Percentiles rank a stretch among this genome's conserved stretches.
Evolutionary conservation across 2,113 vertebrate genomes (phyloP).

Genomic region (Brachirus orientalis): DNA sequence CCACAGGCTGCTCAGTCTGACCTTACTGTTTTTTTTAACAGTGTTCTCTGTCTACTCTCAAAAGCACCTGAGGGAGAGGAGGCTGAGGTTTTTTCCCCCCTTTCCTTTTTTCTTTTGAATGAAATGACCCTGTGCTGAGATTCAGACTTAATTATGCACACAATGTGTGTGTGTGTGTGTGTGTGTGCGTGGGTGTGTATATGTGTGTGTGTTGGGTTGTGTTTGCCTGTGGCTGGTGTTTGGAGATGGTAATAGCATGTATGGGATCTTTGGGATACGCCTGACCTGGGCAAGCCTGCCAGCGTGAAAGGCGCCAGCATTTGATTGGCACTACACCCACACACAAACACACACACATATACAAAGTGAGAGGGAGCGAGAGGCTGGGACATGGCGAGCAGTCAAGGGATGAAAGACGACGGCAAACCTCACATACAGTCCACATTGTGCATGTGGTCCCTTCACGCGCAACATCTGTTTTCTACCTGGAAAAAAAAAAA

Average conservation of each 20-base stretch:
- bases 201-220: slow-evolving; percentile 9
- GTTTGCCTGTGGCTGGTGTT: slow-evolving; percentile 43
- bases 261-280: slow-evolving; percentile 51
- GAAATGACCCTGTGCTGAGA: slow-evolving; percentile 47
- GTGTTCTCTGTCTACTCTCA: slow-evolving; percentile 4
- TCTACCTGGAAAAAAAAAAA: slow-evolving; percentile 27
- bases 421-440: slow-evolving; percentile 6
- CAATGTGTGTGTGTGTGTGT: slow-evolving; percentile 12
- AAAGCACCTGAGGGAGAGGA: slow-evolving; percentile 21
- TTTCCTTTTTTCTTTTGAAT: slow-evolving; percentile 10
- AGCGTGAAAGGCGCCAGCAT: slow-evolving; percentile 54
- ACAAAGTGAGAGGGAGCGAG: neutral
- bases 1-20: slow-evolving; percentile 36
- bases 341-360: slow-evolving; percentile 28
- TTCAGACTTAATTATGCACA: slow-evolving; percentile 54
- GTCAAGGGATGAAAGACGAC: slow-evolving; percentile 31
- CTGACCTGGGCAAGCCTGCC: slow-evolving; percentile 60
- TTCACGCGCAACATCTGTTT: slow-evolving; percentile 6
- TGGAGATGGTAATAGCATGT: slow-evolving; percentile 37
- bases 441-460: no score
- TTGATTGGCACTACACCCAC: slow-evolving; percentile 58
- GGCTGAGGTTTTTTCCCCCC: neutral
- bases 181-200: slow-evolving; percentile 11
- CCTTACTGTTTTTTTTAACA: slow-evolving; percentile 28
- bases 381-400: neutral